These are phyloP conservation scores for Heteractis magnifica DNA, from an alignment of 92 coral and sea anemone genomes.

Conservation along the genomic window DNA sequence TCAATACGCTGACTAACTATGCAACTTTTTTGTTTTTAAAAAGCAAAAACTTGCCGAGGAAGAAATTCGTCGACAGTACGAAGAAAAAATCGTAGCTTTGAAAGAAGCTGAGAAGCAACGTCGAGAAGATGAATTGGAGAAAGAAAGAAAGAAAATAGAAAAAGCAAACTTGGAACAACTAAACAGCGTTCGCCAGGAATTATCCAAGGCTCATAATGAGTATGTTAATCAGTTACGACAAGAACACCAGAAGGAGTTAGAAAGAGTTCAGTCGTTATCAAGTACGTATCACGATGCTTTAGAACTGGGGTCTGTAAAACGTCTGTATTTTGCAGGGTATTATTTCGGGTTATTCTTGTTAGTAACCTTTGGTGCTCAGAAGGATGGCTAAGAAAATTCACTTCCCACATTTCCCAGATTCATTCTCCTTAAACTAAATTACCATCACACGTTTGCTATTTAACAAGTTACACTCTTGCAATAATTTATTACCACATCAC, in stretches of 20 bases:
- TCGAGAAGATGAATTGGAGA: conserved; percentile 50
- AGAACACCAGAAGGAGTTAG: conserved; percentile 83
- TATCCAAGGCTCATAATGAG: conserved; percentile 56
- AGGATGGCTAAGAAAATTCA: no score
- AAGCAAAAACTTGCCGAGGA: conserved; percentile 68
- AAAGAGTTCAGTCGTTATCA: conserved; percentile 55
- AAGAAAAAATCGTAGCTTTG: conserved; percentile 51
- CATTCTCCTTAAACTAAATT: no score
- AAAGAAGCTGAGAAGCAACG: conserved; percentile 62
- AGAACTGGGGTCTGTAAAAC: background rate
- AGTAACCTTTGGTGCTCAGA: no score
- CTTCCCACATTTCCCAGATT: no score
- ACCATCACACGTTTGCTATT: no score
- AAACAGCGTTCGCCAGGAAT: conserved; percentile 59
- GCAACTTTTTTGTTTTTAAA: conserved; percentile 12
- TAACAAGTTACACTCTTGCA: no score
- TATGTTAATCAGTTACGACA: conserved; percentile 73
- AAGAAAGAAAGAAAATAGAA: conserved; percentile 47
- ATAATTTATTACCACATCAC: no score
- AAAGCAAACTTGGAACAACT: conserved; percentile 50
- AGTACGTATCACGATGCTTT: conserved; percentile 29
- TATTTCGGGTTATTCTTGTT: no score
- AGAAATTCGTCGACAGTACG: conserved; percentile 76
- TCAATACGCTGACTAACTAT: background rate
- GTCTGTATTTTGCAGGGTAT: no score